Conservation (phyloP, 2,113 vertebrate genomes). For the Tretioscincus oriximinensis region DNA sequence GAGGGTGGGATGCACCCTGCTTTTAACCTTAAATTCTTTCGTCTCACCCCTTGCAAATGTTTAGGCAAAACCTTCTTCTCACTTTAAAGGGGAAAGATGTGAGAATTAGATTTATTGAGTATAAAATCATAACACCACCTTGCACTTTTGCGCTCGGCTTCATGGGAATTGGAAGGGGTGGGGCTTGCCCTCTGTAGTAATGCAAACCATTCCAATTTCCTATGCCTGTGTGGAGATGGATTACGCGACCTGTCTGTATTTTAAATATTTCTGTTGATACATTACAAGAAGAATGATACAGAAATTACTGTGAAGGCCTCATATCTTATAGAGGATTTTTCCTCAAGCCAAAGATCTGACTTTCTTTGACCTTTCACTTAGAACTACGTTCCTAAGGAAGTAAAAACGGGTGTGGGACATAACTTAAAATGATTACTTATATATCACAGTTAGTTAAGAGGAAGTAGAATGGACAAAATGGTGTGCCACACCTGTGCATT, state of each 20-base stretch:
- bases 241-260: too few species aligned
- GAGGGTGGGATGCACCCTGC: constrained; percentile 58
- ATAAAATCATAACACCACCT: constrained; percentile 36
- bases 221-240: too few species aligned
- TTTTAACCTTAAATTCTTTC: constrained; percentile 69
- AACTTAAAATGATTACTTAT: constrained; percentile 46
- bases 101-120: not conserved
- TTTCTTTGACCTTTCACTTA: constrained; percentile 57
- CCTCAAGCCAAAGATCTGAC: constrained; percentile 31
- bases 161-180: too few species aligned
- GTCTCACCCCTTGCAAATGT: constrained; percentile 41
- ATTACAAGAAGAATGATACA: not conserved
- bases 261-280: too few species aligned
- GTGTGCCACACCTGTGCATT: constrained; percentile 53
- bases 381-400: constrained; percentile 32
- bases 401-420: constrained; percentile 48
- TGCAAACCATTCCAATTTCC: too few species aligned
- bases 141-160: too few species aligned
- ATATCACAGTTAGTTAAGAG: not conserved
- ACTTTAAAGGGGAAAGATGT: constrained; percentile 15
- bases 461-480: constrained; percentile 44
- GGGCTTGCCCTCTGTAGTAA: too few species aligned
- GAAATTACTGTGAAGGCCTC: constrained; percentile 40
- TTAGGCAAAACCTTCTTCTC: not conserved
- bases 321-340: constrained; percentile 21